These are phyloP conservation scores for Pangasius krempfi DNA, from an alignment of 2,797 vertebrate genomes.

Conservation along the genomic window DNA sequence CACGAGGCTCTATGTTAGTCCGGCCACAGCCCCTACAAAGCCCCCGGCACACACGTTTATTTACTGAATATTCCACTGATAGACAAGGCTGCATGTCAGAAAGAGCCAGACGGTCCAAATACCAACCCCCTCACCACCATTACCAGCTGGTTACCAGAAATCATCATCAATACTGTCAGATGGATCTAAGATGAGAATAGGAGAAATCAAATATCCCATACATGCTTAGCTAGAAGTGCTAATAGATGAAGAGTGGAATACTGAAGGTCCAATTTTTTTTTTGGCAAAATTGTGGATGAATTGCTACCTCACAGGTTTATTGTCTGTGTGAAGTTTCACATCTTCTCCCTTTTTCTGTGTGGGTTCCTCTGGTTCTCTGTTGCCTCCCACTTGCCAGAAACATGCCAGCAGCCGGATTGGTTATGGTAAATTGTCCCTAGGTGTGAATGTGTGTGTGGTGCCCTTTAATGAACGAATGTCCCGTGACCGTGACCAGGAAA, in stretches of 20 bases:
- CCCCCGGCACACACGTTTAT: background rate
- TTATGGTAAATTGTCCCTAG: background rate
- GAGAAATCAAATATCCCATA: background rate
- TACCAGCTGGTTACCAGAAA: background rate
- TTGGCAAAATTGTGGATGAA: background rate
- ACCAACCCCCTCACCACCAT: background rate
- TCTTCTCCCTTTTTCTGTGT: background rate
- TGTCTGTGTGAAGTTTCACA: background rate
- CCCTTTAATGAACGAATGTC: background rate
- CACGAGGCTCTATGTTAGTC: slow-evolving; percentile 17
- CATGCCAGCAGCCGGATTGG: background rate
- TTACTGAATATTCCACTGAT: slow-evolving; percentile 18
- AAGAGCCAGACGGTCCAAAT: slow-evolving; percentile 14
- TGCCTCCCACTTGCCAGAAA: background rate
- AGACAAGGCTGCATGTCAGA: background rate
- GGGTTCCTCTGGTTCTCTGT: background rate
- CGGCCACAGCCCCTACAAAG: slow-evolving; percentile 1
- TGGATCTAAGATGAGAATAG: background rate
- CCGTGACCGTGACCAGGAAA: background rate
- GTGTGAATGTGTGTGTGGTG: background rate
- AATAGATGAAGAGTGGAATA: background rate
- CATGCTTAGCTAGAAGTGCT: background rate
- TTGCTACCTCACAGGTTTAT: background rate
- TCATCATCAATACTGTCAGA: background rate
- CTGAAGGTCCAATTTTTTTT: background rate